phyloP scores from a whole-genome alignment of 2,113 vertebrate genomes.

The Symphodus melops region DNA sequence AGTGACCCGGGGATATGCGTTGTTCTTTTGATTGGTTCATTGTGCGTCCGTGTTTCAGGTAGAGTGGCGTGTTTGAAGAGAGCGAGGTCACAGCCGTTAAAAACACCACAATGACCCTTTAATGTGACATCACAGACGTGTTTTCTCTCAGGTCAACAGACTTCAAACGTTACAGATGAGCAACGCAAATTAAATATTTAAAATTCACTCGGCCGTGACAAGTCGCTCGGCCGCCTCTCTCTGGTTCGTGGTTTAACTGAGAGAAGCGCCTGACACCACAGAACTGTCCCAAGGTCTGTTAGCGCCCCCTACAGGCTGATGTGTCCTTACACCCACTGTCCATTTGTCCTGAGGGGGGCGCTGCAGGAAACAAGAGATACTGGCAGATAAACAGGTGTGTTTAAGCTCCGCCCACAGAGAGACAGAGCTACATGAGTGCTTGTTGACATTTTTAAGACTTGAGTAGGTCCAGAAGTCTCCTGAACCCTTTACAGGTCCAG shows the following conservation, averaged over 20 bases:
- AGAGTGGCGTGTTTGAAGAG: background rate
- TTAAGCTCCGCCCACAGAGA: background rate
- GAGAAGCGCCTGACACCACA: too few species aligned
- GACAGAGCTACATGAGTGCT: background rate
- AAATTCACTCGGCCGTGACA: background rate
- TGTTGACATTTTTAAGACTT: slow-evolving; percentile 1
- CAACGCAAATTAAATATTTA: background rate
- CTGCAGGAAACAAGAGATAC: background rate
- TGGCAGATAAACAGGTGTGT: background rate
- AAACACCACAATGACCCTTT: background rate
- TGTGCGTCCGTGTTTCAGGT: background rate
- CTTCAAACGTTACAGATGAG: background rate
- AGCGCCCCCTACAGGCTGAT: background rate
- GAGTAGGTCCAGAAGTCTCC: background rate
- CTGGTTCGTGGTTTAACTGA: background rate
- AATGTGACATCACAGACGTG: background rate
- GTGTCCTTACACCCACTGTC: background rate
- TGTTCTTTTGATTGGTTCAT: background rate
- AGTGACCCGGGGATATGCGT: too few species aligned
- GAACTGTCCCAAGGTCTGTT: too few species aligned
- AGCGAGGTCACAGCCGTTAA: background rate
- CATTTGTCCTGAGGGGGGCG: background rate
- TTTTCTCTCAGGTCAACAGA: background rate
- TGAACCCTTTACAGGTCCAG: background rate
- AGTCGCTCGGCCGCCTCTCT: background rate